phyloP scores from a whole-genome alignment of 2,797 vertebrate genomes.

The Atherinosoma microstoma region DNA sequence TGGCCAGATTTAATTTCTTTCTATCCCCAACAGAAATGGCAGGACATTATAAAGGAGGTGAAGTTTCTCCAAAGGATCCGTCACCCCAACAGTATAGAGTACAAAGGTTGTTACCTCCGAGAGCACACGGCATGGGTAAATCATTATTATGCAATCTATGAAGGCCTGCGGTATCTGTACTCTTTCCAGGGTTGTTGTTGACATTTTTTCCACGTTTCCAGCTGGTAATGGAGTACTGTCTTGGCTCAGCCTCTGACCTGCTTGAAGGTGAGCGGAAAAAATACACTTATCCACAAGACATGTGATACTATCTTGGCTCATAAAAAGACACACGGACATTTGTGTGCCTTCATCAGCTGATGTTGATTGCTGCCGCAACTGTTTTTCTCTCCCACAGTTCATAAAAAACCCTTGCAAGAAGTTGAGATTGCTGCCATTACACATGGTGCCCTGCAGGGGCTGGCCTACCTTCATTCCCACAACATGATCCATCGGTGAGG shows the following conservation, averaged over 20 bases:
- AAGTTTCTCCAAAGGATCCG: constrained; percentile 98
- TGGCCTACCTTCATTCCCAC: constrained; percentile 99
- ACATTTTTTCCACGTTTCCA: constrained; percentile 51
- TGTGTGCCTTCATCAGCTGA: background rate
- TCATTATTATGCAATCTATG: background rate
- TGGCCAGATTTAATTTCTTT: background rate
- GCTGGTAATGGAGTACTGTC: constrained; percentile 99
- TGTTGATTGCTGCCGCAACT: constrained; percentile 9
- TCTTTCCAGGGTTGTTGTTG: background rate
- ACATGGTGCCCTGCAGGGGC: constrained; percentile 97
- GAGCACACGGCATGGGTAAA: constrained; percentile 99
- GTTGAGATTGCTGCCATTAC: constrained; percentile 99
- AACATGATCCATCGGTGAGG: constrained; percentile 98
- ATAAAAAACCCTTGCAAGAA: constrained; percentile 99
- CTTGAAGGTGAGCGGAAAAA: constrained; percentile 89
- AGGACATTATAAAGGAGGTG: constrained; percentile 99
- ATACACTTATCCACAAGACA: background rate
- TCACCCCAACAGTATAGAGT: constrained; percentile 99
- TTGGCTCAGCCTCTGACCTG: constrained; percentile 97
- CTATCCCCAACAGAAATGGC: constrained; percentile 91
- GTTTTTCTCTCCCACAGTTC: constrained; percentile 83
- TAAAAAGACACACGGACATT: background rate
- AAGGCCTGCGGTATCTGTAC: background rate
- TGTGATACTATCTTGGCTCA: background rate
- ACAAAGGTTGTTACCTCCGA: constrained; percentile 98